Evolutionary conservation across 2,888 invertebrate genomes (phyloP).

Genomic region (Tryphoninae sp.): DNA sequence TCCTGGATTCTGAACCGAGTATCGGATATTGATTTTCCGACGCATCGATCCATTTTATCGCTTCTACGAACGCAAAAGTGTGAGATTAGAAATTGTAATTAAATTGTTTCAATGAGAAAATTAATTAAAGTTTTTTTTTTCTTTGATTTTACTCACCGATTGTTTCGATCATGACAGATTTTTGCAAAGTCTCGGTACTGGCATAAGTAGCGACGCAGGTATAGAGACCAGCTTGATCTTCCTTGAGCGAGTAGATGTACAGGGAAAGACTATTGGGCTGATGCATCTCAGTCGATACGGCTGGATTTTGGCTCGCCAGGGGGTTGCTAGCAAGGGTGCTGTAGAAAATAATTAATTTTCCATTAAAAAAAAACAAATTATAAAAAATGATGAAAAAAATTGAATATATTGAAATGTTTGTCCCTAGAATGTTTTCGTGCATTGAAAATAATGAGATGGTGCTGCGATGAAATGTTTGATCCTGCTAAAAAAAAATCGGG

Average conservation of each 20-base stretch:
- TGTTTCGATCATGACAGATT: slow-evolving; percentile 88
- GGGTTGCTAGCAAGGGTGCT: slow-evolving; percentile 10
- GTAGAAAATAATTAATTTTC: slow-evolving; percentile 17
- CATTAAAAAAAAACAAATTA: slow-evolving; percentile 11
- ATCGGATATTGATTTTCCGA: slow-evolving; percentile 92
- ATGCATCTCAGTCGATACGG: slow-evolving; percentile 87
- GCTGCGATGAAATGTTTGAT: slow-evolving; percentile 15
- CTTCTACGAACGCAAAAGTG: slow-evolving; percentile 83
- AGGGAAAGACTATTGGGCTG: slow-evolving; percentile 87
- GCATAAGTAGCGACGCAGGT: slow-evolving; percentile 92
- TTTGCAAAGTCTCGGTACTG: slow-evolving; percentile 85
- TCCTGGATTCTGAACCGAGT: slow-evolving; percentile 88
- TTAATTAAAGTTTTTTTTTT: slow-evolving; percentile 12
- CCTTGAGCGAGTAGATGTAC: slow-evolving; percentile 88
- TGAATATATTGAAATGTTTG: slow-evolving; percentile 9
- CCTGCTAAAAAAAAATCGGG: not conserved
- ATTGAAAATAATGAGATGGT: slow-evolving; percentile 19
- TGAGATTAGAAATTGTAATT: not conserved
- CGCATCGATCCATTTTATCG: slow-evolving; percentile 93
- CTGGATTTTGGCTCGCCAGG: slow-evolving; percentile 79
- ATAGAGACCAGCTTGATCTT: slow-evolving; percentile 91
- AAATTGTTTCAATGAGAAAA: not conserved
- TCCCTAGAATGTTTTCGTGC: slow-evolving; percentile 43
- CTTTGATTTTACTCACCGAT: slow-evolving; percentile 83
- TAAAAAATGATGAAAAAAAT: not conserved